A percentile compares a stretch with the other conserved stretches of the same genome.
Evolutionary conservation across 2,113 vertebrate species (phyloP).

Genomic region (Rhinoderma darwinii): DNA sequence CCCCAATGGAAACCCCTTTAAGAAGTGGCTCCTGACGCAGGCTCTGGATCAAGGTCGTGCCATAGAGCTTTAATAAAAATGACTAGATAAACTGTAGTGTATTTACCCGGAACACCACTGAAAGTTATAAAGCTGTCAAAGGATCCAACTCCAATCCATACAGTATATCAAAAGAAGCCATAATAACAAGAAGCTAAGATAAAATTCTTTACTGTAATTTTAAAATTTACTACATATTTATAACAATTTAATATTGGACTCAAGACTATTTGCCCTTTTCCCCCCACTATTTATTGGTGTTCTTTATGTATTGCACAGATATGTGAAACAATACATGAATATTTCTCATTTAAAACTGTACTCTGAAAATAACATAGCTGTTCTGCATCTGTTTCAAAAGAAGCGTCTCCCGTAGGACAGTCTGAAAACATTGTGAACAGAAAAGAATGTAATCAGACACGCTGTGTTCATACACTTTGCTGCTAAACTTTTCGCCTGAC

Average conservation of each 20-base stretch:
- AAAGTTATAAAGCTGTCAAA: background rate
- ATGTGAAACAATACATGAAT: background rate
- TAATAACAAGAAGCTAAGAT: background rate
- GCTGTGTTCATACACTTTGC: background rate
- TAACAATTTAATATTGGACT: no score
- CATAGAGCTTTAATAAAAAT: no score
- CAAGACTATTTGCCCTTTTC: background rate
- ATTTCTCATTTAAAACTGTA: background rate
- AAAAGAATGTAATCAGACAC: background rate
- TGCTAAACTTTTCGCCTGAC: background rate
- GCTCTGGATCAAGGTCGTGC: no score
- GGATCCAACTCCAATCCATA: background rate
- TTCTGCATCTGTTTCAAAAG: background rate
- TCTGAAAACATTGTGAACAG: background rate
- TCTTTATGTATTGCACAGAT: no score
- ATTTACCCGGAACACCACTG: background rate
- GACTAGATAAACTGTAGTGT: background rate
- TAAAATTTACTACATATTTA: no score
- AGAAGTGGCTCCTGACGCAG: no score
- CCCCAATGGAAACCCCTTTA: no score
- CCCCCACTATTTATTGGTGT: background rate
- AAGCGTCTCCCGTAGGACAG: background rate
- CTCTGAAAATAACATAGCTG: background rate
- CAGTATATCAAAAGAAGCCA: background rate
- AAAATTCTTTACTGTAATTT: background rate